Base-by-base conservation (phyloP, 2,113 vertebrate species). In the Strix uralensis region DNA sequence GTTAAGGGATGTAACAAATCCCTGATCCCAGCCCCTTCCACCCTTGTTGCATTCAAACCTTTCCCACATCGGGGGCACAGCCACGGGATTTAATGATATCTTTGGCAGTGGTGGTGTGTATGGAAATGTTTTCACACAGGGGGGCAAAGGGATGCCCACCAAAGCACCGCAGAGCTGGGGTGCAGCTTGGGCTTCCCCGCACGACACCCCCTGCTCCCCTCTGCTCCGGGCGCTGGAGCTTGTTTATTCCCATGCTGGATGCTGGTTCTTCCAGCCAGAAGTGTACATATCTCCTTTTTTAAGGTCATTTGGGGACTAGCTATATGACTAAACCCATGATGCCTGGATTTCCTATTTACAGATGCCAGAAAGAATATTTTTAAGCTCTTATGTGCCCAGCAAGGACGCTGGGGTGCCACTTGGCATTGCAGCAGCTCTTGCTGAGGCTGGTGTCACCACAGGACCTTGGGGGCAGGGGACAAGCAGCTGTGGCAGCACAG, bases 61-160 rank as follows among this genome's bases (percentile, higher is more conserved):
- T 19, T 54, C 29, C 52, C 74, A 8, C 51, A 2, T 7, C 13
- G 19, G 11, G 5, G 14, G 1, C 1, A 6, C 6, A 7, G 2
- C 32, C 11, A 5, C 10, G 5, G 72, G 30, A 3, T 11, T 44
- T 8, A 16, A 9, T 4, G 38, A 11, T 22, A 5, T 2, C 1
- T 14, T 44, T 38, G 15, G 36, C 7, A 3, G 0, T 0, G 5
- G 29, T 30, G 22, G 13, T 2, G 14, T 1, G 32, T 27, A 25
- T 3, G 29, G 42, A 18, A 65, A 4, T 3, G 58, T 25, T 49
- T 19, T 29, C 32, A 40, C 36, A 4, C 0, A 1, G 1, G 8
- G 14, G 14, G 51, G 40, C 4, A 7, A 55, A 46, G n/a, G n/a
- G 38, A 4, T 2, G 34, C n/a, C 23, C 36, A 2, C 8, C 20